Percentiles rank a stretch among this genome's conserved stretches.
phyloP scores from a whole-genome alignment of 2,113 vertebrate species.

The Corapipo altera region DNA sequence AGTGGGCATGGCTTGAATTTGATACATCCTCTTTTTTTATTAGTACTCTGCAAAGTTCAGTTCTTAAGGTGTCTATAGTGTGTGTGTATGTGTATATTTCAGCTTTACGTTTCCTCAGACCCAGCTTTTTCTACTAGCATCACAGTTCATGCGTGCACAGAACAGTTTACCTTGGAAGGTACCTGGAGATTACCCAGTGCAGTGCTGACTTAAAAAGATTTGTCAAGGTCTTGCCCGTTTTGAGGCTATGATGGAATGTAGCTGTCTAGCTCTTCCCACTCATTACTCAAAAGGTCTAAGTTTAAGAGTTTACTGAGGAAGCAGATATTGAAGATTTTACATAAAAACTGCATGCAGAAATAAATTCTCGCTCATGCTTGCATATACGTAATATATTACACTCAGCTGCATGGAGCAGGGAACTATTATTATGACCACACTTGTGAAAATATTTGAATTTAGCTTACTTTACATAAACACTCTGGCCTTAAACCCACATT shows the following conservation, averaged over 20 bases:
- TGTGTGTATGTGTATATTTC: neutral
- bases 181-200: neutral
- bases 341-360: neutral
- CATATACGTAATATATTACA: neutral
- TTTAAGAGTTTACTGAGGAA: constrained; percentile 5
- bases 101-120: neutral
- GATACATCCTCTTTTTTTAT: neutral
- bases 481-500: neutral
- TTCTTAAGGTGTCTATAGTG: neutral
- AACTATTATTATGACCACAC: neutral
- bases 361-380: neutral
- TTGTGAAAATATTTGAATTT: constrained; percentile 62
- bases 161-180: neutral
- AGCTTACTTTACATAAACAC: constrained; percentile 50
- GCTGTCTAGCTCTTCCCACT: neutral
- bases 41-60: neutral
- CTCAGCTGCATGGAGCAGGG: neutral
- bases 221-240: neutral
- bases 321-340: neutral
- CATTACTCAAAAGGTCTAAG: neutral
- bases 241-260: neutral
- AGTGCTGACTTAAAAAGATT: neutral
- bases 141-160: neutral
- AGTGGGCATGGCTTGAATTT: neutral
- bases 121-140: neutral